Evolutionary conservation across 53 echinoderm and acorn worm genomes (phyloP).

Genomic region (Crossaster papposus): DNA sequence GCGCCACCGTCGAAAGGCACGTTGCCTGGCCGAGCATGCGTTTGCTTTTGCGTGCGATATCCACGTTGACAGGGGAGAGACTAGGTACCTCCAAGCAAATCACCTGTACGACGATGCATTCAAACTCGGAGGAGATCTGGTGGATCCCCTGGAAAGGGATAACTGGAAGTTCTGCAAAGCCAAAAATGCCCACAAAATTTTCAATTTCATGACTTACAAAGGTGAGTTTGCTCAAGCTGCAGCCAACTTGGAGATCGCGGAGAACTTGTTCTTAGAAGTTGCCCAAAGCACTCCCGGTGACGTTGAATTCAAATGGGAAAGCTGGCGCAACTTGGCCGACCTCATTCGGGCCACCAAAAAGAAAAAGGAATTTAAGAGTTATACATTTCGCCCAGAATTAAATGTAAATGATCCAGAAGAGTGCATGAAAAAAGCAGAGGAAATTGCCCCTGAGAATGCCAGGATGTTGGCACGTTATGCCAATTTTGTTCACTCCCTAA

Average conservation of each 20-base stretch:
- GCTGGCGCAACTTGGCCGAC: constrained; percentile 47
- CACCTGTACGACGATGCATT: constrained; percentile 36
- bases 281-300: constrained; percentile 19
- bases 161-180: constrained; percentile 49
- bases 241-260: not conserved
- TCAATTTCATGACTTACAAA: not conserved
- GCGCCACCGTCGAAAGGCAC: not conserved
- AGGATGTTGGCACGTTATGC: constrained; percentile 30
- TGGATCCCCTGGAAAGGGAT: constrained; percentile 30
- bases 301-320: constrained; percentile 19
- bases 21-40: constrained; percentile 52
- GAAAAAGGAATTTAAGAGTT: not conserved
- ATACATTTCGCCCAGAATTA: not conserved
- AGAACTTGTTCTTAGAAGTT: constrained; percentile 22
- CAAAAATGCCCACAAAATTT: constrained; percentile 26
- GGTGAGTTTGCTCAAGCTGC: not conserved
- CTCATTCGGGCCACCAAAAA: not conserved
- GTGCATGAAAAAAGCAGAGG: constrained; percentile 10
- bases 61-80: constrained; percentile 26
- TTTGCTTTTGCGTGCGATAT: constrained; percentile 41
- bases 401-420: constrained; percentile 5
- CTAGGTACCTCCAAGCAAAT: constrained; percentile 31
- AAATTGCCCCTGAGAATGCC: constrained; percentile 8
- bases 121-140: not conserved
- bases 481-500: constrained; percentile 35